These are phyloP conservation scores for Musca domestica DNA, from an alignment of 1,140 invertebrate species.

Conservation along the genomic window DNA sequence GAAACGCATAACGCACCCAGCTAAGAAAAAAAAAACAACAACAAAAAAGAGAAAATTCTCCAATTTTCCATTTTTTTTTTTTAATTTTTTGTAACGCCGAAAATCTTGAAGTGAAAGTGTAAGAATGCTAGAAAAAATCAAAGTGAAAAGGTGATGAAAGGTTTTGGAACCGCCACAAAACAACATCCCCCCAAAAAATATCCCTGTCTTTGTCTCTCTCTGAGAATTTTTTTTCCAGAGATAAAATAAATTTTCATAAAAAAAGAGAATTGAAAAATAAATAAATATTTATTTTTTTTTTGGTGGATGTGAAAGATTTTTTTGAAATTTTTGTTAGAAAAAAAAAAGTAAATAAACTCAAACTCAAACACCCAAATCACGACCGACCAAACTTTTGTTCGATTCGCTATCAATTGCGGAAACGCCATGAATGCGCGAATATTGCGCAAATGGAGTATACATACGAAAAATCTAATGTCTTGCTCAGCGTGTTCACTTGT, in stretches of 20 bases:
- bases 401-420: constrained; percentile 16
- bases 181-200: background rate
- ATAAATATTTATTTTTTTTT: too few relatives aligned
- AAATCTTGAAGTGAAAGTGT: background rate
- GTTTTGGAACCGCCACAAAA: background rate
- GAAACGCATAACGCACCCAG: too few relatives aligned
- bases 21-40: too few relatives aligned
- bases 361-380: background rate
- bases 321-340: too few relatives aligned
- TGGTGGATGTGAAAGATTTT: too few relatives aligned
- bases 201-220: too few relatives aligned
- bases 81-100: too few relatives aligned
- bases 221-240: too few relatives aligned
- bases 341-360: background rate
- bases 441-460: constrained; percentile 56
- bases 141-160: constrained; percentile 1
- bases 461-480: constrained; percentile 53
- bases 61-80: too few relatives aligned
- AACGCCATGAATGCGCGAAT: constrained; percentile 55
- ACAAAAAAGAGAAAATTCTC: too few relatives aligned
- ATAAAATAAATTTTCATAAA: background rate
- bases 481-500: constrained; percentile 33
- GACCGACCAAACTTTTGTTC: background rate
- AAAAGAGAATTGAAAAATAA: constrained; percentile 10
- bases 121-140: background rate